These are phyloP conservation scores for Drosophila repletoides DNA, from an alignment of 1,140 invertebrate genomes.

Conservation along the genomic window DNA sequence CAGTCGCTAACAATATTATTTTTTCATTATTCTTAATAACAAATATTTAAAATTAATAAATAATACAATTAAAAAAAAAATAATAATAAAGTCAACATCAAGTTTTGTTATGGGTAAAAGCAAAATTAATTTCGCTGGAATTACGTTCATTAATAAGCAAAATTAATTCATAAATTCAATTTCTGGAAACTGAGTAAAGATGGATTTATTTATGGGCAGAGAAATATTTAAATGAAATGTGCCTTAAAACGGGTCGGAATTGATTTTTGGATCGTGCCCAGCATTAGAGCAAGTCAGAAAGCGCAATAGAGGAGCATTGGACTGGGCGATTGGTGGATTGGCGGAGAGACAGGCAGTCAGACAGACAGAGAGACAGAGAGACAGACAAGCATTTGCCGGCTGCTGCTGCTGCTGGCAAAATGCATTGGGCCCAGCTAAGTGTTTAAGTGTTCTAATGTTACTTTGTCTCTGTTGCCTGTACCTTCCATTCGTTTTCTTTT, in stretches of 20 bases:
- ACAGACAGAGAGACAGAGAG: background rate
- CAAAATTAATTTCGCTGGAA: background rate
- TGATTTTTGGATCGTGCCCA: slow-evolving; percentile 53
- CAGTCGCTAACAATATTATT: no score
- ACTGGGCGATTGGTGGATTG: slow-evolving; percentile 17
- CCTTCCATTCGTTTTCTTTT: background rate
- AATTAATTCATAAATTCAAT: background rate
- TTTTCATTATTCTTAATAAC: no score
- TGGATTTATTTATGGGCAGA: slow-evolving; percentile 1
- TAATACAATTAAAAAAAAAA: no score
- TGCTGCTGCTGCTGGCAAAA: slow-evolving; percentile 9
- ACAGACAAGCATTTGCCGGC: slow-evolving; percentile 9
- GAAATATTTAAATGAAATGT: slow-evolving; percentile 42
- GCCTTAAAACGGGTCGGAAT: slow-evolving; percentile 43
- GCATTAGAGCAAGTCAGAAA: slow-evolving; percentile 33
- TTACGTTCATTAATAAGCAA: slow-evolving; percentile 8
- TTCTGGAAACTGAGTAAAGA: slow-evolving; percentile 17
- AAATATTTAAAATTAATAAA: no score
- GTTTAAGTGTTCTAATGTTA: slow-evolving; percentile 76
- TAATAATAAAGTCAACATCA: background rate
- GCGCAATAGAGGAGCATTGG: background rate
- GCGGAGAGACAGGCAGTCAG: background rate
- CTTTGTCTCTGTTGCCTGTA: slow-evolving; percentile 44
- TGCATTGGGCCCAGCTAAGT: slow-evolving; percentile 51
- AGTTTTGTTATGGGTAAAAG: background rate